These are phyloP conservation scores for Drosophila parvula DNA, from an alignment of 1,140 invertebrate species.

Conservation along the genomic window DNA sequence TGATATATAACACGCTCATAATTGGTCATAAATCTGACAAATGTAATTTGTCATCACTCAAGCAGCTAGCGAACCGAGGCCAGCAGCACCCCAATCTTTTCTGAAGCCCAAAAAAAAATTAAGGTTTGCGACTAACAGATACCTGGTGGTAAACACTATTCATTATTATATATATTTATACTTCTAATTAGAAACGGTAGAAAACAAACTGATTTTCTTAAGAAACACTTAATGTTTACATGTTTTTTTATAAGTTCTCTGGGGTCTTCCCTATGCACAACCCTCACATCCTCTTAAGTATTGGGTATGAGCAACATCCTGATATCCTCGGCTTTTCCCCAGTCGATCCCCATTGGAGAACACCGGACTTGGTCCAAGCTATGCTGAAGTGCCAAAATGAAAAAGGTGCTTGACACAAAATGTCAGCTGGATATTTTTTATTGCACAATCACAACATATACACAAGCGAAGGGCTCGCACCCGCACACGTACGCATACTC, in stretches of 20 bases:
- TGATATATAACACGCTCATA: conserved; percentile 84
- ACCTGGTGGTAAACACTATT: background rate
- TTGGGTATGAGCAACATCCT: background rate
- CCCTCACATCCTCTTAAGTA: conserved; percentile 6
- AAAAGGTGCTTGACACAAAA: conserved; percentile 83
- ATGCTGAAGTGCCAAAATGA: conserved; percentile 74
- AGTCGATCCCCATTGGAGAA: background rate
- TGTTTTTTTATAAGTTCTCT: background rate
- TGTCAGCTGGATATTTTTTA: conserved; percentile 83
- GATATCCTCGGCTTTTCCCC: conserved; percentile 9
- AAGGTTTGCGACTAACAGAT: conserved; percentile 3
- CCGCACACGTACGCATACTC: conserved; percentile 11
- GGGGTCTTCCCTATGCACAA: background rate
- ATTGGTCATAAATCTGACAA: conserved; percentile 84
- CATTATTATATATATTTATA: background rate
- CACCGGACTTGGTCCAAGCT: conserved; percentile 46
- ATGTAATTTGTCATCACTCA: conserved; percentile 84
- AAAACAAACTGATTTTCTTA: no score
- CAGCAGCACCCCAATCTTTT: conserved; percentile 34
- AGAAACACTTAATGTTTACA: background rate
- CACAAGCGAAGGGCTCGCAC: background rate
- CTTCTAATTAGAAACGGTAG: no score
- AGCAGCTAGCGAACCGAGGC: conserved; percentile 56
- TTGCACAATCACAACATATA: conserved; percentile 77
- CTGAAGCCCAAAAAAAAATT: background rate